Evolutionary conservation across 2,888 invertebrate species (phyloP).

Genomic region (Dryocosmus kuriphilus): DNA sequence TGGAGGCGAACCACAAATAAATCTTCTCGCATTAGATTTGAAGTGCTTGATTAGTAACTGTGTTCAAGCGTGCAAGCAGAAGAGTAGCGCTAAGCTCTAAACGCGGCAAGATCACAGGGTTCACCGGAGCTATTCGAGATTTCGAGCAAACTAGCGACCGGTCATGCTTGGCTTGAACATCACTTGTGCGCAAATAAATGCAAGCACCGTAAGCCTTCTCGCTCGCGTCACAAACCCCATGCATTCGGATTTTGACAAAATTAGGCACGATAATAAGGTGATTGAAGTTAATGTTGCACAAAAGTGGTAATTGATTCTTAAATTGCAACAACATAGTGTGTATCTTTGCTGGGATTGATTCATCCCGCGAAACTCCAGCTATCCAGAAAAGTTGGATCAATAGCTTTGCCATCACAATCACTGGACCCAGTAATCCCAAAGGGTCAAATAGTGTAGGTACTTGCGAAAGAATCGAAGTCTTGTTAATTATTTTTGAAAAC

Average conservation of each 20-base stretch:
- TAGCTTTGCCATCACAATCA: too few relatives aligned
- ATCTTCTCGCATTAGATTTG: background rate
- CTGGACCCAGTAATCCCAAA: too few relatives aligned
- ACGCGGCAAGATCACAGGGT: background rate
- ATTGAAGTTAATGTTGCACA: too few relatives aligned
- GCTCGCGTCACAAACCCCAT: slow-evolving; percentile 9
- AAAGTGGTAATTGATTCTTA: too few relatives aligned
- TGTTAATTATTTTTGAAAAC: too few relatives aligned
- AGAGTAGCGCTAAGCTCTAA: slow-evolving; percentile 9
- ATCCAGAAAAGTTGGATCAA: too few relatives aligned
- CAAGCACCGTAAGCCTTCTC: slow-evolving; percentile 16
- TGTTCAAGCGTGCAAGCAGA: background rate
- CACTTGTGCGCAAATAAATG: slow-evolving; percentile 1
- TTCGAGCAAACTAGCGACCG: background rate
- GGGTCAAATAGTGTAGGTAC: too few relatives aligned
- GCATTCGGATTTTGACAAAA: background rate
- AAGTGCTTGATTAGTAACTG: background rate
- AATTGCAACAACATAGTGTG: too few relatives aligned
- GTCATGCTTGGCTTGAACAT: background rate
- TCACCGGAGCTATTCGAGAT: background rate
- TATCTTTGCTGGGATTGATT: too few relatives aligned
- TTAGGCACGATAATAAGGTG: too few relatives aligned
- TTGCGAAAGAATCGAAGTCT: too few relatives aligned
- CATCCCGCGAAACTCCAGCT: too few relatives aligned
- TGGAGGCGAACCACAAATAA: background rate